Base-by-base conservation (phyloP, 2,888 invertebrate genomes). In the Hypomecis atomaria region DNA sequence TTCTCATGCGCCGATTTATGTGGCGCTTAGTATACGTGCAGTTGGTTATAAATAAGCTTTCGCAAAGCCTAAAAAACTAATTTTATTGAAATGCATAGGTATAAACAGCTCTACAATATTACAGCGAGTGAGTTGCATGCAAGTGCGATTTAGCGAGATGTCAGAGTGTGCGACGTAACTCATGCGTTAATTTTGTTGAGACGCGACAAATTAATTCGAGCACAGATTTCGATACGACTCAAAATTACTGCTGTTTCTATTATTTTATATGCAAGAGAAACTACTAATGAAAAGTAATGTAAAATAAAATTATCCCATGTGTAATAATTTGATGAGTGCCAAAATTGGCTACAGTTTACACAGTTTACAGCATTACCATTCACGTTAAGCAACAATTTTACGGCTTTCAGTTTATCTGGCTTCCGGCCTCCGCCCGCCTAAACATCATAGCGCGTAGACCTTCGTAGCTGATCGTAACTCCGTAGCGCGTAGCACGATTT, bases 111-210 rank as follows among this genome's bases (percentile, higher is more conserved):
- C 84, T 68, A 65, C 76, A 71, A 6, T 66, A 8, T 23, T 76
- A 53, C 6, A 50, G 42, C 44, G 73, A 66, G 64, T 61, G 76
- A 75, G 78, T 83, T 89, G 88, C 88, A 90, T 84, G 57, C 72
- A 84, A 85, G 83, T 82, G 83, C 84, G 88, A 87, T 90, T 89
- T 89, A 88, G 82, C 83, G 86, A 88, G 86, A 89, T 88, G 89
- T 89, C 90, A 90, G 86, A 78, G 82, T 80, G 82, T 82, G 84
- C 84, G 86, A 77, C 75, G 87, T 85, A 82, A 84, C 86, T 90
- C 91, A 88, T 86, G 92, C 91, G 90, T 92, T 90, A 88, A 90
- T 89, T 90, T 88, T 78, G 78, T 76, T 76, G 78, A 83, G 85
- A 84, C 85, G 81, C 82, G 85, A 88, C 86, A 89, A 88, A 91